phyloP scores from a whole-genome alignment of 2,888 invertebrate species.

The Pachliopta kotzebuea region DNA sequence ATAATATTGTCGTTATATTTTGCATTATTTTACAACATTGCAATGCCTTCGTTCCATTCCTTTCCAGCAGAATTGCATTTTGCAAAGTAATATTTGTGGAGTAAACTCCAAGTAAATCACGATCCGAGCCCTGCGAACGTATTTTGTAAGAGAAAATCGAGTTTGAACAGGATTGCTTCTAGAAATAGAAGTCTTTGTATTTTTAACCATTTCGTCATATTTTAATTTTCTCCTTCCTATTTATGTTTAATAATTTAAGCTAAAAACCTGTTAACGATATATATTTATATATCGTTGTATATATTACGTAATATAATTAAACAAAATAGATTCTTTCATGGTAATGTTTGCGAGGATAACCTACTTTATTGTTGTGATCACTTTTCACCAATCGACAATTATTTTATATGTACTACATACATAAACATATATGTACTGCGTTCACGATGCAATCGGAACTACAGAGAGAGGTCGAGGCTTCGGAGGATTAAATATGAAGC shows the following conservation, averaged over 20 bases:
- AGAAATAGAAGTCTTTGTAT: background rate
- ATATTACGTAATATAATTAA: too few species aligned
- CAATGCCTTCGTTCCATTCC: background rate
- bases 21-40: background rate
- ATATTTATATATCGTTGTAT: too few species aligned
- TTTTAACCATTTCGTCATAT: background rate
- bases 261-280: too few species aligned
- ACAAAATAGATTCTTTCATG: too few species aligned
- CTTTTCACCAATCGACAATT: too few species aligned
- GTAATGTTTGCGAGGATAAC: too few species aligned
- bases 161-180: background rate
- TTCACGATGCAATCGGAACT: background rate
- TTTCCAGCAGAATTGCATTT: constrained; percentile 2
- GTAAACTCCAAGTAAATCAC: background rate
- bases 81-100: constrained; percentile 5
- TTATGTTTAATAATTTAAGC: too few species aligned
- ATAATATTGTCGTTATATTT: background rate
- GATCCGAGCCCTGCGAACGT: background rate
- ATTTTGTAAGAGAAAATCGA: constrained; percentile 4
- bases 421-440: background rate
- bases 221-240: too few species aligned
- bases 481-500: background rate
- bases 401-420: too few species aligned
- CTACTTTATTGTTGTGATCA: too few species aligned
- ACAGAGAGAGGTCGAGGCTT: background rate